Conservation (phyloP, 1,140 invertebrate genomes). For the Kradibia gibbosae region DNA sequence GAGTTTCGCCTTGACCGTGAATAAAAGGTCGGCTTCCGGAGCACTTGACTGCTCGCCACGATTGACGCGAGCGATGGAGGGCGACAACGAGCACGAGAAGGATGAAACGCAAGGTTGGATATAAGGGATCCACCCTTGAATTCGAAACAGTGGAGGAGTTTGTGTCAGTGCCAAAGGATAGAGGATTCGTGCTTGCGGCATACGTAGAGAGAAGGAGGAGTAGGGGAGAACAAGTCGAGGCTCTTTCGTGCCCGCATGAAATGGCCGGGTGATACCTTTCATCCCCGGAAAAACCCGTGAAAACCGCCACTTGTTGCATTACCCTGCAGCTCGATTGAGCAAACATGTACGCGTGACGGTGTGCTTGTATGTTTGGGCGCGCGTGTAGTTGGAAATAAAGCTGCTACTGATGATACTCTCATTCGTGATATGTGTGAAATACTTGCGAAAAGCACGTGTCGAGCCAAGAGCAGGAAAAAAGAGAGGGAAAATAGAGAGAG, state of each 20-base stretch:
- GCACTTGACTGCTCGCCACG: background rate
- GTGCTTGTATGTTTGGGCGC: too few species aligned
- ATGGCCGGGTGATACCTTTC: constrained; percentile 64
- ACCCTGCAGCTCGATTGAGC: constrained; percentile 64
- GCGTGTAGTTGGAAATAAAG: constrained; percentile 35
- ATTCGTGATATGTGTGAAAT: constrained; percentile 38
- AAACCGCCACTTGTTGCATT: constrained; percentile 73
- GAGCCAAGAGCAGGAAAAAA: background rate
- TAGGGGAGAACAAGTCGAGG: background rate
- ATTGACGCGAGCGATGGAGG: background rate
- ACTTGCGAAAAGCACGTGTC: constrained; percentile 43
- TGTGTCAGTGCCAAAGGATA: constrained; percentile 37
- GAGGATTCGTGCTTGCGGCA: constrained; percentile 54
- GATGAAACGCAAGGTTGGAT: constrained; percentile 51
- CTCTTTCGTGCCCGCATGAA: constrained; percentile 61
- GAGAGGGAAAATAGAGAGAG: background rate
- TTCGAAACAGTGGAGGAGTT: constrained; percentile 48
- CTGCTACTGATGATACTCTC: constrained; percentile 45
- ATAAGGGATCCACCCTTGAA: constrained; percentile 63
- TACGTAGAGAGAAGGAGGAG: constrained; percentile 4
- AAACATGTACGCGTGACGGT: constrained; percentile 61
- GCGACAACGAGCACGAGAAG: background rate
- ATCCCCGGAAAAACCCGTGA: constrained; percentile 72
- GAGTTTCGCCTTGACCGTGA: constrained; percentile 22
- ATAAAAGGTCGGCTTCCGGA: background rate